Base-by-base conservation (phyloP, 2,113 vertebrate species). In the Mormoops blainvillei region DNA sequence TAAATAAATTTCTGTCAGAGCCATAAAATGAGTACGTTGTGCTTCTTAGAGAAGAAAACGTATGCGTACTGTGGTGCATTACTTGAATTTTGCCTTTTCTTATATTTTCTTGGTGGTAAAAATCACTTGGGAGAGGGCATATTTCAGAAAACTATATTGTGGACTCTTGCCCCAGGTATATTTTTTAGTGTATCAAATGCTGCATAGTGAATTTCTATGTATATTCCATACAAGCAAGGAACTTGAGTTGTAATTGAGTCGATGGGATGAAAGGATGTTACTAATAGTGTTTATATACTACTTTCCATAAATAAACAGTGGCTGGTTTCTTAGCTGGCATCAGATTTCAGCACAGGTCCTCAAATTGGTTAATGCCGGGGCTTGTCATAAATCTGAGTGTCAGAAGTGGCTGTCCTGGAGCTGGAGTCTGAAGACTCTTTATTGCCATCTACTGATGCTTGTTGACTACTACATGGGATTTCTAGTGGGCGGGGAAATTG, bases 371-470 rank as follows among this genome's bases (percentile, higher is more conserved):
- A 77, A 4, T 68, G 28, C 19, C 15, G 45, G 38, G 70, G 56
- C 19, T 89, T 91, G 36, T 83, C 33, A 22, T 68, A 58, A 76
- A 63, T 63, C 24, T 13, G 0, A 11, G 63, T 85, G 38, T 58
- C 15, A 43, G 4, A 65, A 73, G n/a, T n/a, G n/a, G n/a, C n/a
- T n/a, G n/a, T n/a, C n/a, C n/a, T n/a, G 52, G n/a, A 16, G 52
- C 31, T 73, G 8, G 15, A 15, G 4, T 91, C 81, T 70, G 2
- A 70, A 94, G 94, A 74, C 70, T 95, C 58, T 18, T 41, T 87
- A 6, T 50, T 95, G 97, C 97, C 95, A 97, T 97, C 95, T 98
- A 10, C 89, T 87, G 94, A 63, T 56, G 7, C 45, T 28, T 87
- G 8, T 3, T n/a, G 41, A 43, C 38, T 70, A 87, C 73, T 94